Evolutionary conservation across 2,797 vertebrate species (phyloP).

Genomic region (Coregonus sp.): DNA sequence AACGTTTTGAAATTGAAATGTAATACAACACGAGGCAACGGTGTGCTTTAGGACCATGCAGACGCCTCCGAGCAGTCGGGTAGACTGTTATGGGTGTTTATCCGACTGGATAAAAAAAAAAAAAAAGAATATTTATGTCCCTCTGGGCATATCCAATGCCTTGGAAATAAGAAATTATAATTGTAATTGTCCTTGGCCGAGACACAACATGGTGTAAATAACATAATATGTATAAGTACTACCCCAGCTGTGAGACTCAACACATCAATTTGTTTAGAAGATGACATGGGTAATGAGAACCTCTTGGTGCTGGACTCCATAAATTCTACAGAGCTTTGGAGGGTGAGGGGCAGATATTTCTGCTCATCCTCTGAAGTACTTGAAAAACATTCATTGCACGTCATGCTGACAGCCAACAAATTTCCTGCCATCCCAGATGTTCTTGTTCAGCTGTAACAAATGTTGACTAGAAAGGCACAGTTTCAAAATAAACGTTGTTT

Average conservation of each 20-base stretch:
- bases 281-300: slow-evolving; percentile 91
- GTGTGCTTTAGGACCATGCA: too few species aligned
- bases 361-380: slow-evolving; percentile 71
- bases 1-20: too few species aligned
- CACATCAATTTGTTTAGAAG: slow-evolving; percentile 85
- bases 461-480: slow-evolving; percentile 68
- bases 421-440: slow-evolving; percentile 89
- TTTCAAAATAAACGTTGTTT: slow-evolving; percentile 66
- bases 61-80: too few species aligned
- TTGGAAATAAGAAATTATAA: slow-evolving; percentile 52
- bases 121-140: too few species aligned
- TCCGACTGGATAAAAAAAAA: too few species aligned
- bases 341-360: slow-evolving; percentile 58
- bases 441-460: slow-evolving; percentile 84
- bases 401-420: slow-evolving; percentile 80
- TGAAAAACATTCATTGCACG: slow-evolving; percentile 76
- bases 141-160: slow-evolving; percentile 13
- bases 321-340: slow-evolving; percentile 70
- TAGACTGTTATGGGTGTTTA: too few species aligned
- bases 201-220: slow-evolving; percentile 43
- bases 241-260: slow-evolving; percentile 80
- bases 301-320: slow-evolving; percentile 83
- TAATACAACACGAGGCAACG: too few species aligned
- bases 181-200: slow-evolving; percentile 53
- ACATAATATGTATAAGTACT: slow-evolving; percentile 62